A percentile compares a stretch with the other conserved stretches of the same genome.
Evolutionary conservation across 2,113 vertebrate genomes (phyloP).

Genomic region (Cnemophilus loriae): DNA sequence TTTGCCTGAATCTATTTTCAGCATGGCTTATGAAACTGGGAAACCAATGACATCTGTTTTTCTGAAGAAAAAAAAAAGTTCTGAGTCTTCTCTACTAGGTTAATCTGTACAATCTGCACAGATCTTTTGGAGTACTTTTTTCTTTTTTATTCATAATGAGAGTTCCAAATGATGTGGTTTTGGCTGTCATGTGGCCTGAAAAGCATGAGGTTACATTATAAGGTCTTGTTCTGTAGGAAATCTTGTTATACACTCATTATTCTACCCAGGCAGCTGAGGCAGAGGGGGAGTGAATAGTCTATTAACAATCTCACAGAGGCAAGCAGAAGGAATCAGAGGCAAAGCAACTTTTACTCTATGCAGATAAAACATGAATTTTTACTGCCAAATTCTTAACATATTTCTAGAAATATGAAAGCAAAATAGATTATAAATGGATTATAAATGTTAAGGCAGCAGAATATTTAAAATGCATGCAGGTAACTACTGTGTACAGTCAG

Average conservation of each 20-base stretch:
- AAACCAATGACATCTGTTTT: not conserved
- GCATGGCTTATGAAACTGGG: not conserved
- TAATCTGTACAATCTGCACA: not conserved
- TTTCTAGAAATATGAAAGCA: not conserved
- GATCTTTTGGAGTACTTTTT: not conserved
- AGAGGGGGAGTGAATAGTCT: not conserved
- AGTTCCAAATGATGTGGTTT: not conserved
- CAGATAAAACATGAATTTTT: not conserved
- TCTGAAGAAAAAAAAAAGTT: not conserved
- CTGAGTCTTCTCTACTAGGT: not conserved
- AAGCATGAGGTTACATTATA: not conserved
- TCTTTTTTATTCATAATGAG: not conserved
- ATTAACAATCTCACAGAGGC: not conserved
- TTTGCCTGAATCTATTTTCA: not conserved
- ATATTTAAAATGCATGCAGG: not conserved
- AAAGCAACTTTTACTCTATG: not conserved
- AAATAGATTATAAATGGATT: not conserved
- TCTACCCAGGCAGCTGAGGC: not conserved
- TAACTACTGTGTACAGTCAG: not conserved
- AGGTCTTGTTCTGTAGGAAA: not conserved
- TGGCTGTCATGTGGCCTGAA: not conserved
- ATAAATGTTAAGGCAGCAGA: not conserved
- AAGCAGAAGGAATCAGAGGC: not conserved
- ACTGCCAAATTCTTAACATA: not conserved
- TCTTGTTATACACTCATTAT: not conserved